phyloP scores from a whole-genome alignment of 2,113 vertebrate species.

The Poicephalus gulielmi region DNA sequence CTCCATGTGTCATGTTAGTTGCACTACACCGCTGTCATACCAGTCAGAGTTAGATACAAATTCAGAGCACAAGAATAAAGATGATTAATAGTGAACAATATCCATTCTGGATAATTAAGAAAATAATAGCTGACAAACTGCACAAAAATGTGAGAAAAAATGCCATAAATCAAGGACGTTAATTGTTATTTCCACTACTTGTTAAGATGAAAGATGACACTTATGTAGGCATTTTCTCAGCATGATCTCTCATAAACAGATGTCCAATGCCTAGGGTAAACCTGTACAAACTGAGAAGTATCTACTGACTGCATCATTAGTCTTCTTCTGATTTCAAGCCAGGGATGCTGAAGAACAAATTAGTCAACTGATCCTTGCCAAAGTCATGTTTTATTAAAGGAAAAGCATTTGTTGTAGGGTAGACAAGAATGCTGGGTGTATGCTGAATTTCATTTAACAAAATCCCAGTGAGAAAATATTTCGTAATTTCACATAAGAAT shows the following conservation, averaged over 20 bases:
- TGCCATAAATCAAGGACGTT: slow-evolving; percentile 45
- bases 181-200: slow-evolving; percentile 57
- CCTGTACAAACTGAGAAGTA: slow-evolving; percentile 52
- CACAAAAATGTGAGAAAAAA: not conserved
- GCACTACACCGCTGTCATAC: not conserved
- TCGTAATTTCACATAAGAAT: not conserved
- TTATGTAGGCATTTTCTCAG: slow-evolving; percentile 40
- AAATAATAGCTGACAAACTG: slow-evolving; percentile 30
- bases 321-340: slow-evolving; percentile 56
- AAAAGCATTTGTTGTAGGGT: not conserved
- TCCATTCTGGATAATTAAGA: not conserved
- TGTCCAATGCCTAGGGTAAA: slow-evolving; percentile 65
- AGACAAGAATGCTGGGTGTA: not conserved
- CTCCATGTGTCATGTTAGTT: not conserved
- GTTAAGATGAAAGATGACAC: slow-evolving; percentile 65
- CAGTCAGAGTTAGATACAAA: not conserved
- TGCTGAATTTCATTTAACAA: not conserved
- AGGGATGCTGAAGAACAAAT: slow-evolving; percentile 61
- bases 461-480: not conserved
- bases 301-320: slow-evolving; percentile 56
- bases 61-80: not conserved
- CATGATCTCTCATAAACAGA: slow-evolving; percentile 61
- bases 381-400: slow-evolving; percentile 48
- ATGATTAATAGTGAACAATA: slow-evolving; percentile 9
- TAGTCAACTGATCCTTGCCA: slow-evolving; percentile 53